Evolutionary conservation across 1,140 invertebrate genomes (phyloP).

Genomic region (Drosophila pandora): DNA sequence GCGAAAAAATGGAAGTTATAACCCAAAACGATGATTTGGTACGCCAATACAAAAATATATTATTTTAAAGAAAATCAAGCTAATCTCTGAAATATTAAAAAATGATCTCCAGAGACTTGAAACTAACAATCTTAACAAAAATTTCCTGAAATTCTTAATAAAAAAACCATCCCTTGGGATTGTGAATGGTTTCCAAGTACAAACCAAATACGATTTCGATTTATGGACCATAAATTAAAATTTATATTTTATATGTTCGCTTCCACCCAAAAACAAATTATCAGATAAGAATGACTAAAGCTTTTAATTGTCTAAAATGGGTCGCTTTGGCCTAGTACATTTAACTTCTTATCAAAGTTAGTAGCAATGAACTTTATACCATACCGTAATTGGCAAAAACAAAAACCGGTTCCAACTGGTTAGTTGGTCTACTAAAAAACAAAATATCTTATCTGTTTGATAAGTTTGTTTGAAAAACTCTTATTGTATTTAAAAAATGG

Average conservation of each 20-base stretch:
- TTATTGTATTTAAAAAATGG: conserved; percentile 17
- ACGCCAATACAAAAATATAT: conserved; percentile 5
- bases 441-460: conserved; percentile 28
- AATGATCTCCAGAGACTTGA: background rate
- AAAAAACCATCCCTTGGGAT: background rate
- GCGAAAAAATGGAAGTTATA: conserved; percentile 87
- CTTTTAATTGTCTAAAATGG: conserved; percentile 1
- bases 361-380: conserved; percentile 46
- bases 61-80: background rate
- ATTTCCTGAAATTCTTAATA: background rate
- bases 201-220: background rate
- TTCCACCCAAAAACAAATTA: background rate
- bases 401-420: conserved; percentile 25
- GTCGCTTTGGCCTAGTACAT: background rate
- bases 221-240: background rate
- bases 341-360: conserved; percentile 21
- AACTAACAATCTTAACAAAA: background rate
- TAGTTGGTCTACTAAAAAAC: background rate
- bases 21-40: conserved; percentile 86
- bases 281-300: conserved; percentile 3
- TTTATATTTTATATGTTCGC: background rate
- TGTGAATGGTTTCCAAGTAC: background rate
- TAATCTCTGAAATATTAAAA: no score
- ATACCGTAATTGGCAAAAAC: conserved; percentile 24
- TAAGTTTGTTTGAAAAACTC: conserved; percentile 19